Conservation (phyloP, 30 jellyfish, hydroid and myxozoan genomes). For the Aurelia sp. region DNA sequence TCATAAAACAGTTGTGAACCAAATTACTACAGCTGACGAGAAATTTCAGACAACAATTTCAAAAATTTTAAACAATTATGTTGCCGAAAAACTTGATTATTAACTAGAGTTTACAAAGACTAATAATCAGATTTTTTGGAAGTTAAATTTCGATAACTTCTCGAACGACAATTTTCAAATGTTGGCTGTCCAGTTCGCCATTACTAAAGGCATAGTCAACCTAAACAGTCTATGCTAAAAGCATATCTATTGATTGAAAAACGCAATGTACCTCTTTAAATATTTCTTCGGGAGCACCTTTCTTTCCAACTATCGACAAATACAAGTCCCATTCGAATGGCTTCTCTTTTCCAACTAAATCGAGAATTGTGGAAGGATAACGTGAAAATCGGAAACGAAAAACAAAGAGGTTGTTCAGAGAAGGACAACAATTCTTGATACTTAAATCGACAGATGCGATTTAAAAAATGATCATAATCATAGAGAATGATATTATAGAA, state of each 20-base stretch:
- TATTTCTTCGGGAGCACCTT: conserved; percentile 76
- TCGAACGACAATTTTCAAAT: background rate
- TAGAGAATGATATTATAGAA: no score
- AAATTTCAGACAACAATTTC: no score
- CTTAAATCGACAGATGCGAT: background rate
- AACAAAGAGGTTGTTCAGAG: background rate
- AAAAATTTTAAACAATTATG: no score
- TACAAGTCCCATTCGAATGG: conserved; percentile 84
- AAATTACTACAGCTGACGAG: no score
- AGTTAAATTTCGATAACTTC: no score
- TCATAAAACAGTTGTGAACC: no score
- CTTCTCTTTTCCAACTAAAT: conserved; percentile 73
- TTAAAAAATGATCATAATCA: background rate
- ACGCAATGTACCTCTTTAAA: conserved; percentile 66
- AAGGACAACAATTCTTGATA: no score
- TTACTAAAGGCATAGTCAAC: background rate
- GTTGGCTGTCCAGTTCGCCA: background rate
- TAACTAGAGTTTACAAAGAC: no score
- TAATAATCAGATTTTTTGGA: no score
- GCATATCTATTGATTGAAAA: background rate
- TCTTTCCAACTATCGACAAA: conserved; percentile 73
- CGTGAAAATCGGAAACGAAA: conserved; percentile 13
- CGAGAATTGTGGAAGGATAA: background rate
- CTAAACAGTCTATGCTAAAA: no score
- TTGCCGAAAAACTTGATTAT: no score